Evolutionary conservation across 2,113 vertebrate species (phyloP), one percentile per base, ranked within the genome.

Genomic region (Cheirogaleus medius): DNA sequence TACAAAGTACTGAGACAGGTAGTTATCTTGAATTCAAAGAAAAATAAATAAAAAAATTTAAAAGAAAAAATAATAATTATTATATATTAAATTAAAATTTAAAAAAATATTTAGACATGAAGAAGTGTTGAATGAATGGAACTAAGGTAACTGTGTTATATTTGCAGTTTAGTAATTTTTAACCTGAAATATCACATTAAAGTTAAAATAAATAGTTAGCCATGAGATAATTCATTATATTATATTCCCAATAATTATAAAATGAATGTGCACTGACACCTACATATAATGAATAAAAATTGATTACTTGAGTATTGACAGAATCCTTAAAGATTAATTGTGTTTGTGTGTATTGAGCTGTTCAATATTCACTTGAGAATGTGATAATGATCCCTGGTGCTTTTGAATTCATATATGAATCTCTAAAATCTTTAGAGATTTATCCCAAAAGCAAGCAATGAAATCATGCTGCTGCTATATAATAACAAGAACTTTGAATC

Each of bases 391-490:
- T 58, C 68, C 20, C 58, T 58, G 23, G n/a, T 94, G 74, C 32
- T 74, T 91, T n/a, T 66, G 37, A 97, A 91, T 96, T 91, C 87
- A 96, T 54, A 77, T 52, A 37, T 49, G 66, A 91, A 37, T 78
- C 7, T 56, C 18, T n/a, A 56, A 29, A n/a, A 10, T 91, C 73
- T 56, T 88, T 73, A 78, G 74, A 86, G 78, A 78, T 27, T 77
- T 77, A 66, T 88, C 11, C 83, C 76, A 47, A 39, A 83, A 78
- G n/a, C 10, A 96, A 92, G 88, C 34, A 85, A 17, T 20, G 37
- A 69, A 34, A 71, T 15, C 77, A 7, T 25, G 52, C 6, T 12
- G 2, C 29, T 84, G 5, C n/a, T 81, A 69, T 54, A 60, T 58
- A 88, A 84, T 7, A 32, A 69, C n/a, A 54, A 17, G 23, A 29